Evolutionary conservation across 2,113 vertebrate genomes (phyloP).

Genomic region (human (Homo sapiens)): DNA sequence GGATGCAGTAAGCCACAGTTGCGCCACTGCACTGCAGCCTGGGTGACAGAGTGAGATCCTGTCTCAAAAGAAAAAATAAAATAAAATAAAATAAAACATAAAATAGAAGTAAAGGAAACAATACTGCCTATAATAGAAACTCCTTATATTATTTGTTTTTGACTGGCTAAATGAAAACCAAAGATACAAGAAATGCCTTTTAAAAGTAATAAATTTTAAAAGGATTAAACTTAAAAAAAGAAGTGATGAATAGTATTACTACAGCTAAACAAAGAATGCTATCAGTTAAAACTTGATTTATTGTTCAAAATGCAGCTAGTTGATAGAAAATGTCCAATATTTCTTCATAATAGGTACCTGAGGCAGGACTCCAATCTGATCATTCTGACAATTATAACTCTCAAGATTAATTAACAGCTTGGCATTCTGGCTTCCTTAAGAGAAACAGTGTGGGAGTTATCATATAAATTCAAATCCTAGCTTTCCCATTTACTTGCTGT

Average conservation of each 20-base stretch:
- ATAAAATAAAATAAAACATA: neutral
- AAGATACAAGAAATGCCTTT: neutral
- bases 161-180: constrained; percentile 25
- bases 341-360: neutral
- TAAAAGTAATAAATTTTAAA: neutral
- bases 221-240: neutral
- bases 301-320: neutral
- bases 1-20: neutral
- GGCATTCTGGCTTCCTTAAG: neutral
- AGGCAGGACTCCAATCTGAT: neutral
- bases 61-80: neutral
- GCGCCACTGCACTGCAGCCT: neutral
- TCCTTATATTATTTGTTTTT: neutral
- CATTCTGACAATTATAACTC: neutral
- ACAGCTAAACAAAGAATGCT: neutral
- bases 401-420: constrained; percentile 21
- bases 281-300: neutral
- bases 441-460: neutral
- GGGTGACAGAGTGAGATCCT: neutral
- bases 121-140: neutral
- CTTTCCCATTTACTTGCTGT: neutral
- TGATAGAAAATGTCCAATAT: neutral
- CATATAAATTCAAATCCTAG: neutral
- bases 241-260: neutral
- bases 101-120: neutral